A percentile compares a stretch with the other conserved stretches of the same genome.
These are phyloP conservation scores for Mormyrus proboscirostris DNA, from an alignment of 2,797 vertebrate genomes.

Conservation along the genomic window DNA sequence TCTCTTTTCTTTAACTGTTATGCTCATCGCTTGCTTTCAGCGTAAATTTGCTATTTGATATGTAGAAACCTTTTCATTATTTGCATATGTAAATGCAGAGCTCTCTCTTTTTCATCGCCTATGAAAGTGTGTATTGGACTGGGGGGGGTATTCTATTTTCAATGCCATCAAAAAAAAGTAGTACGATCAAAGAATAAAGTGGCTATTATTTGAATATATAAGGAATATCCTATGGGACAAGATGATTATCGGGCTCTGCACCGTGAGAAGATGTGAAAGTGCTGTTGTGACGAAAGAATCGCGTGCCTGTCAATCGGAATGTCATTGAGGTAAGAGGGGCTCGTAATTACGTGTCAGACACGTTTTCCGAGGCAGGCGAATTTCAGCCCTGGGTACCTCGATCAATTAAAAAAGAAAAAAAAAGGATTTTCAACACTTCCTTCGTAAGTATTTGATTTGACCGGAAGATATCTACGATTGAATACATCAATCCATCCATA, in stretches of 20 bases:
- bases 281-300: conserved; percentile 1
- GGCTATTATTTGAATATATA: conserved; percentile 2
- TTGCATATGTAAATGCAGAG: not conserved
- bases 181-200: not conserved
- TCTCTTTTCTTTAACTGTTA: not conserved
- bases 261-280: not conserved
- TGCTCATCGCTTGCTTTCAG: not conserved
- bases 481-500: not conserved
- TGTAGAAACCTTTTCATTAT: not conserved
- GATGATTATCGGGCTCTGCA: not conserved
- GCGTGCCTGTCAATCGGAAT: conserved; percentile 5
- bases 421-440: not conserved
- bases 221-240: conserved; percentile 12
- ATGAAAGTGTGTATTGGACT: not conserved
- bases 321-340: conserved; percentile 10
- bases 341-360: conserved; percentile 13
- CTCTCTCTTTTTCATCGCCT: not conserved
- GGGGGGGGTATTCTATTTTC: not conserved
- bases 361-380: not conserved
- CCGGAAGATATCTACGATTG: not conserved
- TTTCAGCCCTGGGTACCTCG: not conserved
- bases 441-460: not conserved
- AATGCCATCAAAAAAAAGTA: not conserved
- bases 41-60: not conserved
- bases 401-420: not conserved